phyloP scores from a whole-genome alignment of 2,888 invertebrate genomes.

The Macropis europaea region DNA sequence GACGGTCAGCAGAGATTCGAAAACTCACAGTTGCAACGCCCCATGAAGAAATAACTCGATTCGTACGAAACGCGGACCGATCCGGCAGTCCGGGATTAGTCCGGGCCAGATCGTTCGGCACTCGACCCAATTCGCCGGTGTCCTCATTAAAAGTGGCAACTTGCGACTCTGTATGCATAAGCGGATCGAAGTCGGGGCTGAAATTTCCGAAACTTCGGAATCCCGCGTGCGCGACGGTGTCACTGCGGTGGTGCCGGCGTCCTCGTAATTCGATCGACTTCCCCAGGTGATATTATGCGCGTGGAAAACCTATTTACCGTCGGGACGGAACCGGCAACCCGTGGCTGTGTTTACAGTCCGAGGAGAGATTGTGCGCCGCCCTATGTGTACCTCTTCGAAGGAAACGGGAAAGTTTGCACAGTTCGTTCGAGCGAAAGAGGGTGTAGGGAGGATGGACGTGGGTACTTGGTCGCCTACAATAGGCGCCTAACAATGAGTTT shows the following conservation, averaged over 20 bases:
- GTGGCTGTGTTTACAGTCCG: slow-evolving; percentile 43
- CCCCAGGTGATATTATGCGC: slow-evolving; percentile 37
- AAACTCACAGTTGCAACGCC: too few species aligned
- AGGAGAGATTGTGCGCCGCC: slow-evolving; percentile 40
- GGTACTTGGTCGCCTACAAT: slow-evolving; percentile 38
- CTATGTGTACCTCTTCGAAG: slow-evolving; percentile 40
- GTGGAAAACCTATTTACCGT: slow-evolving; percentile 41
- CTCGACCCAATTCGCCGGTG: too few species aligned
- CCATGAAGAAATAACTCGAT: too few species aligned
- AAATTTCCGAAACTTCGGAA: not conserved
- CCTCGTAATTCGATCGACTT: slow-evolving; percentile 30
- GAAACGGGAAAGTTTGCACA: slow-evolving; percentile 53
- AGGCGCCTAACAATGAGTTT: slow-evolving; percentile 51
- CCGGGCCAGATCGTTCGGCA: too few species aligned
- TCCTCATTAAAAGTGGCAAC: too few species aligned
- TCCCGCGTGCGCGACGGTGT: not conserved
- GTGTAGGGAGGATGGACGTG: slow-evolving; percentile 35
- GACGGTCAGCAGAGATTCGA: too few species aligned
- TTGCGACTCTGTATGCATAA: too few species aligned
- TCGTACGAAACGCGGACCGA: too few species aligned
- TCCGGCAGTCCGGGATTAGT: too few species aligned
- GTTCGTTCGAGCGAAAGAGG: slow-evolving; percentile 41
- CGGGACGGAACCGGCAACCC: slow-evolving; percentile 7
- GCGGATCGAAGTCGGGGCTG: too few species aligned
- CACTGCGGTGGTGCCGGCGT: not conserved